Percentiles rank a stretch among this genome's conserved stretches.
These are phyloP conservation scores for Brachypterus glaber DNA, from an alignment of 2,888 invertebrate genomes.

Conservation along the genomic window DNA sequence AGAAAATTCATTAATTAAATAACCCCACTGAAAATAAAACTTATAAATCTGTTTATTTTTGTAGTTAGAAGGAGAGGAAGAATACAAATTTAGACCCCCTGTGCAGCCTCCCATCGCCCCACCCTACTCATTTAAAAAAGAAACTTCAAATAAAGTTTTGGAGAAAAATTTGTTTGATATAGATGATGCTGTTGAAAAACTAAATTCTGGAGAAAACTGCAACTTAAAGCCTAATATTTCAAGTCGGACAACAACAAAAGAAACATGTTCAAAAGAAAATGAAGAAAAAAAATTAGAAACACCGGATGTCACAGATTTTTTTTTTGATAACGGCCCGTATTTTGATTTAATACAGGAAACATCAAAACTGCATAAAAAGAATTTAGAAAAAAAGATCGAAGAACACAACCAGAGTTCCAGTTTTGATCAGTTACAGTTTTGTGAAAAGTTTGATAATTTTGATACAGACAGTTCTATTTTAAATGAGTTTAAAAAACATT, in stretches of 20 bases:
- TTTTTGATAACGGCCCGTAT: slow-evolving; percentile 25
- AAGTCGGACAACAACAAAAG: too few species aligned
- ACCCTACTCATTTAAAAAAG: slow-evolving; percentile 46
- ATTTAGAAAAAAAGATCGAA: slow-evolving; percentile 14
- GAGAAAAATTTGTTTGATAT: slow-evolving; percentile 24
- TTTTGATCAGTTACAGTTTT: too few species aligned
- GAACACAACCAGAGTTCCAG: too few species aligned
- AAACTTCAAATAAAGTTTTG: slow-evolving; percentile 17
- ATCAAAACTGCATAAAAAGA: slow-evolving; percentile 20
- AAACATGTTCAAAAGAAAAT: slow-evolving; percentile 3
- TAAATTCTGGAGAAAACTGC: too few species aligned
- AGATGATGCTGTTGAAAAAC: slow-evolving; percentile 23
- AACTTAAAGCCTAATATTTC: too few species aligned
- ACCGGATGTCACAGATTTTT: slow-evolving; percentile 5
- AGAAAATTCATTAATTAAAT: too few species aligned
- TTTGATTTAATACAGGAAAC: slow-evolving; percentile 27
- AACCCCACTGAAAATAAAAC: slow-evolving; percentile 6
- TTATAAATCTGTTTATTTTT: slow-evolving; percentile 7
- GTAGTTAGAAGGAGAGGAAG: slow-evolving; percentile 49
- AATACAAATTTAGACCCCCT: slow-evolving; percentile 58
- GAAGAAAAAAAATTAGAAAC: slow-evolving; percentile 4
- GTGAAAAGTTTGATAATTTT: too few species aligned
- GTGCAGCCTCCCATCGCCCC: slow-evolving; percentile 68
- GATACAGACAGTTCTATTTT: too few species aligned
- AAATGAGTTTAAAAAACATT: too few species aligned